phyloP scores from a whole-genome alignment of 2,888 invertebrate species.

The Morpho deidamia region DNA sequence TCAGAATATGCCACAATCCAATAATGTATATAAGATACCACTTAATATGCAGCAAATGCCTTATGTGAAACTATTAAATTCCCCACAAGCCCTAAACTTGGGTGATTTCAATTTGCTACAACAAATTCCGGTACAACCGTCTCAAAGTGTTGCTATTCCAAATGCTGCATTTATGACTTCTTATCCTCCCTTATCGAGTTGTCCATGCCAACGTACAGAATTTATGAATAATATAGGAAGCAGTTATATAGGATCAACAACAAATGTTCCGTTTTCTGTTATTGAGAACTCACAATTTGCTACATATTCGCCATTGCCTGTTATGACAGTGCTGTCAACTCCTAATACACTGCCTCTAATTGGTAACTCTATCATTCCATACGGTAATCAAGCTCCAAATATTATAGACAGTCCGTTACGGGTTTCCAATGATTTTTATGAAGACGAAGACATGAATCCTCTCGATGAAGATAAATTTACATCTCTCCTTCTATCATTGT shows the following conservation, averaged over 20 bases:
- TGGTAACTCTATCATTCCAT: constrained; percentile 7
- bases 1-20: constrained; percentile 1
- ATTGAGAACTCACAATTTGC: constrained; percentile 8
- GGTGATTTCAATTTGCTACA: constrained; percentile 3
- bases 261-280: constrained; percentile 2
- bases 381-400: constrained; percentile 22
- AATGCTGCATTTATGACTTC: constrained; percentile 6
- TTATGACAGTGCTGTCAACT: constrained; percentile 8
- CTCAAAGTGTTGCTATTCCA: constrained; percentile 6
- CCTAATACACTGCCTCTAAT: constrained; percentile 22
- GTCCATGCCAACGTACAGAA: constrained; percentile 4
- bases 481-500: constrained; percentile 15
- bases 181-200: constrained; percentile 5
- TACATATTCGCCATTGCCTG: constrained; percentile 6
- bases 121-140: constrained; percentile 12
- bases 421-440: neutral
- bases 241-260: constrained; percentile 6
- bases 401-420: constrained; percentile 14
- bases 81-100: neutral
- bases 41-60: constrained; percentile 8
- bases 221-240: constrained; percentile 3
- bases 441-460: constrained; percentile 5
- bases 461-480: constrained; percentile 23
- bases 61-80: neutral
- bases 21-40: neutral